Evolutionary conservation across 2,797 vertebrate species (phyloP).

Genomic region (Leuciscus waleckii): DNA sequence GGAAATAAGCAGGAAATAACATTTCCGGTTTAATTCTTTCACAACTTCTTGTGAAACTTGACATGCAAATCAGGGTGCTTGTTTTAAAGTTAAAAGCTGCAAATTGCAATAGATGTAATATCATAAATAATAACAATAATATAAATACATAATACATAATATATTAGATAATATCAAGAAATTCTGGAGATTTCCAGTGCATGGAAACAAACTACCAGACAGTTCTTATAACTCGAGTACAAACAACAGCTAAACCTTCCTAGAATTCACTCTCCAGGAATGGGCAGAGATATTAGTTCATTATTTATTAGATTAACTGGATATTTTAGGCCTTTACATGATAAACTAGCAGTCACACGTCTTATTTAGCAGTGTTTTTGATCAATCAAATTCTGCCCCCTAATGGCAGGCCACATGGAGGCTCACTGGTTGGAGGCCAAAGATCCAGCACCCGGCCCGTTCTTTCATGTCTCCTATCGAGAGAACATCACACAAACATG

Average conservation of each 20-base stretch:
- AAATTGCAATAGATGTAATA: background rate
- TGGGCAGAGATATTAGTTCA: background rate
- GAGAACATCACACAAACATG: background rate
- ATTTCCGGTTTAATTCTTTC: background rate
- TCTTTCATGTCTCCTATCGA: background rate
- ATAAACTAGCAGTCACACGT: background rate
- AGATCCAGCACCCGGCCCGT: background rate
- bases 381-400: constrained; percentile 59
- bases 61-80: background rate
- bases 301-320: background rate
- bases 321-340: background rate
- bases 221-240: background rate
- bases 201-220: background rate
- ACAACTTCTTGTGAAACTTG: background rate
- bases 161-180: background rate
- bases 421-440: background rate
- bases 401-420: constrained; percentile 47
- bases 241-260: background rate
- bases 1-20: background rate
- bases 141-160: background rate
- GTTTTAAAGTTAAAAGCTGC: background rate
- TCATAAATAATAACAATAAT: too few relatives aligned
- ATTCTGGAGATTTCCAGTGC: background rate
- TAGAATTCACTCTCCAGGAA: background rate
- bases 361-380: constrained; percentile 25